Percentiles rank a stretch among this genome's conserved stretches.
Evolutionary conservation across 2,888 invertebrate species (phyloP).

Genomic region (Netelia virgata): DNA sequence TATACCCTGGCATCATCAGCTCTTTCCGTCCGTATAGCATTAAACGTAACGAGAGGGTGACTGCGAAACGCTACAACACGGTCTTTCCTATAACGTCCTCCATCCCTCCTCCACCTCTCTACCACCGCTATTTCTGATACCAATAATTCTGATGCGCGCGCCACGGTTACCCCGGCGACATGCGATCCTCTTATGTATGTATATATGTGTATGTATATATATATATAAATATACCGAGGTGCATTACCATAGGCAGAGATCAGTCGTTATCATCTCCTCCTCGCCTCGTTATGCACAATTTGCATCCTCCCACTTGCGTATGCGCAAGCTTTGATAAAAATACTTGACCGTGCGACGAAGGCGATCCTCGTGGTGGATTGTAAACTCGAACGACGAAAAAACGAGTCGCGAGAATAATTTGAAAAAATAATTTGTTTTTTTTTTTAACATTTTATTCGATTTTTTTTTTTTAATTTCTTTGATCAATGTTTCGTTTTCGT

Average conservation of each 20-base stretch:
- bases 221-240: slow-evolving; percentile 3
- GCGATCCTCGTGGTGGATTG: neutral
- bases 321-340: neutral
- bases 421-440: slow-evolving; percentile 14
- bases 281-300: slow-evolving; percentile 56
- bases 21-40: slow-evolving; percentile 67
- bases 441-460: neutral
- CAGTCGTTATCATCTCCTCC: slow-evolving; percentile 48
- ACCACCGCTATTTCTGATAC: slow-evolving; percentile 69
- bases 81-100: slow-evolving; percentile 64
- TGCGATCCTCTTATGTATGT: slow-evolving; percentile 60
- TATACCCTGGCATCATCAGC: slow-evolving; percentile 65
- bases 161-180: slow-evolving; percentile 67
- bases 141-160: slow-evolving; percentile 68
- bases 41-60: slow-evolving; percentile 72
- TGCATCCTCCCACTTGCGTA: slow-evolving; percentile 44
- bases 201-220: neutral
- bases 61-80: slow-evolving; percentile 58
- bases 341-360: neutral
- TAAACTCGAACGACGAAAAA: neutral
- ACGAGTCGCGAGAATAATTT: neutral
- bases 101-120: neutral
- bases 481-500: neutral
- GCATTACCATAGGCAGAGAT: slow-evolving; percentile 56
- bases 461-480: neutral